These are phyloP conservation scores for Monochamus alternatus DNA, from an alignment of 2,888 invertebrate species.

Conservation along the genomic window DNA sequence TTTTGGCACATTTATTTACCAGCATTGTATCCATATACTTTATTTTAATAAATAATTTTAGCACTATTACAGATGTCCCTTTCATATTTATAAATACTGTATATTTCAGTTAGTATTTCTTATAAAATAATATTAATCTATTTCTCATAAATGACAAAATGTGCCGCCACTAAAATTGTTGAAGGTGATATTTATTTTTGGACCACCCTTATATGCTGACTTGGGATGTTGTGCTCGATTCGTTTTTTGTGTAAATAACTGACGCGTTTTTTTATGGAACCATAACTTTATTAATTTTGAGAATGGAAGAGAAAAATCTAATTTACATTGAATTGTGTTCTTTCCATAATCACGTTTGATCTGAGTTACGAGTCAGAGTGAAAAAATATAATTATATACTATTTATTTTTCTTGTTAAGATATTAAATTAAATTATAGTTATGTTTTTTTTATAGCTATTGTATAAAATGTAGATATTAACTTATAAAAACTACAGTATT, in stretches of 20 bases:
- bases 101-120: too few species aligned
- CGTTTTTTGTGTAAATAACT: neutral
- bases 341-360: neutral
- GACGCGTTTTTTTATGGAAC: neutral
- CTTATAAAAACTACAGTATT: conserved; percentile 43
- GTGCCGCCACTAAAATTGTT: too few species aligned
- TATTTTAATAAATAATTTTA: too few species aligned
- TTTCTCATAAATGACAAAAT: too few species aligned
- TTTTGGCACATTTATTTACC: too few species aligned
- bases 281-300: neutral
- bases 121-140: too few species aligned
- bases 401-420: neutral
- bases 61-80: too few species aligned
- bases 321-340: neutral
- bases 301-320: neutral
- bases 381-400: neutral
- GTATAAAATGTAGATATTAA: conserved; percentile 23
- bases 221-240: too few species aligned
- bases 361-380: neutral
- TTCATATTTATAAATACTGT: too few species aligned
- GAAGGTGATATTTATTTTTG: too few species aligned
- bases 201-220: too few species aligned
- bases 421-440: conserved; percentile 45
- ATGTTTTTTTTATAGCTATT: conserved; percentile 43
- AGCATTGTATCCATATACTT: too few species aligned